Conservation (phyloP, 2,797 vertebrate species). For the Argyrosomus regius region DNA sequence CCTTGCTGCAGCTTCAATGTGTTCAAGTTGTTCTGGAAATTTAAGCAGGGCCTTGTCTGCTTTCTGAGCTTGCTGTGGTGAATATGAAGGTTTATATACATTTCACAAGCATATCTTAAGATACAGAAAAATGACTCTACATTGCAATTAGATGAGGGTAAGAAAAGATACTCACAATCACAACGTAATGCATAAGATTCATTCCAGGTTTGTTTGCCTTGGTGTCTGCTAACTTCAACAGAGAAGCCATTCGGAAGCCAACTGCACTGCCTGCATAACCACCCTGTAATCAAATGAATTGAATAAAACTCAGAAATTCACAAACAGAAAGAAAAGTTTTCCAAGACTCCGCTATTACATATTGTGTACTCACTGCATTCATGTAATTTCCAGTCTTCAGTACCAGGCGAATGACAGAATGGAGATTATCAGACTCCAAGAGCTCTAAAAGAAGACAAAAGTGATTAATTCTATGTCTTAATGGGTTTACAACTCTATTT, state of each 20-base stretch:
- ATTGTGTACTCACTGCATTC: conserved; percentile 85
- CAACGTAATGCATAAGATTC: conserved; percentile 92
- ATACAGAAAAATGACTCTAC: background rate
- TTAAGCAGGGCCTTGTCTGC: conserved; percentile 80
- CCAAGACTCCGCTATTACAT: background rate
- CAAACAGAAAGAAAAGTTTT: conserved; percentile 13
- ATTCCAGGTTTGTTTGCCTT: conserved; percentile 90
- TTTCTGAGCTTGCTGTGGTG: conserved; percentile 87
- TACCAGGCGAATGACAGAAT: conserved; percentile 87
- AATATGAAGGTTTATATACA: conserved; percentile 19
- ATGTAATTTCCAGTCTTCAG: conserved; percentile 90
- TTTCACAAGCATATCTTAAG: background rate
- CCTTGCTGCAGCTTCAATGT: conserved; percentile 85
- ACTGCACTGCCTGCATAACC: conserved; percentile 89
- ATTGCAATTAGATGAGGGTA: background rate
- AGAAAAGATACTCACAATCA: conserved; percentile 82
- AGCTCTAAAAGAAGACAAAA: conserved; percentile 79
- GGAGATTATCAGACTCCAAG: conserved; percentile 85
- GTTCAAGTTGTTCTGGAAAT: conserved; percentile 84
- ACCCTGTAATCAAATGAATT: conserved; percentile 77
- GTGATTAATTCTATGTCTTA: background rate
- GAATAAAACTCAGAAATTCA: conserved; percentile 23
- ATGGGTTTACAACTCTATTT: background rate
- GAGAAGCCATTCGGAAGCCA: conserved; percentile 88
- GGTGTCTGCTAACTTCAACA: conserved; percentile 88